These are phyloP conservation scores for Petrolisthes cinctipes DNA, from an alignment of 2,888 invertebrate genomes.

Conservation along the genomic window DNA sequence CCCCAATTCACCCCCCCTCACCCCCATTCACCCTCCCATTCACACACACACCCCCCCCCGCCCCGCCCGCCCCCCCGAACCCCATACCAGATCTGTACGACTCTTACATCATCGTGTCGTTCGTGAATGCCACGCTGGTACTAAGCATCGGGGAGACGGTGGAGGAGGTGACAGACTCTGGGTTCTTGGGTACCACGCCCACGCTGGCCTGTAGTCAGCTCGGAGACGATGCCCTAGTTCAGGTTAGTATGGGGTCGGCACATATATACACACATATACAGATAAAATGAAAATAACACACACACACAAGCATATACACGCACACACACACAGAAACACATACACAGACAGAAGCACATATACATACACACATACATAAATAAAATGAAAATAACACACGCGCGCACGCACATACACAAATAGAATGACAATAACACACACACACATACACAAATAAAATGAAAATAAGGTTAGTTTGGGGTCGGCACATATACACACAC, in stretches of 20 bases:
- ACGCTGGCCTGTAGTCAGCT: slow-evolving; percentile 98
- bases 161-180: slow-evolving; percentile 99
- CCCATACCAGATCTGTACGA: slow-evolving; percentile 93
- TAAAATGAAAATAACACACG: too few relatives aligned
- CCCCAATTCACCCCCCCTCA: neutral
- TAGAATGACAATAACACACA: too few relatives aligned
- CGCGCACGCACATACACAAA: too few relatives aligned
- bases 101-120: slow-evolving; percentile 99
- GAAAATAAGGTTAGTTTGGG: too few relatives aligned
- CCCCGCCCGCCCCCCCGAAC: too few relatives aligned
- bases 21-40: neutral
- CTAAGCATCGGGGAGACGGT: slow-evolving; percentile 99
- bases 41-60: neutral
- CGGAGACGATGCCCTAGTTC: slow-evolving; percentile 97
- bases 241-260: slow-evolving; percentile 74
- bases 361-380: too few relatives aligned
- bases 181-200: slow-evolving; percentile 97
- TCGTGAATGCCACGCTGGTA: slow-evolving; percentile 97
- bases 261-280: neutral
- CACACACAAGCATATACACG: too few relatives aligned
- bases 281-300: too few relatives aligned
- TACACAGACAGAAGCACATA: too few relatives aligned
- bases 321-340: too few relatives aligned
- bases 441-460: too few relatives aligned
- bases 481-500: too few relatives aligned